These are phyloP conservation scores for Gasterosteus nipponicus DNA, from an alignment of 2,113 vertebrate genomes.

Conservation along the genomic window DNA sequence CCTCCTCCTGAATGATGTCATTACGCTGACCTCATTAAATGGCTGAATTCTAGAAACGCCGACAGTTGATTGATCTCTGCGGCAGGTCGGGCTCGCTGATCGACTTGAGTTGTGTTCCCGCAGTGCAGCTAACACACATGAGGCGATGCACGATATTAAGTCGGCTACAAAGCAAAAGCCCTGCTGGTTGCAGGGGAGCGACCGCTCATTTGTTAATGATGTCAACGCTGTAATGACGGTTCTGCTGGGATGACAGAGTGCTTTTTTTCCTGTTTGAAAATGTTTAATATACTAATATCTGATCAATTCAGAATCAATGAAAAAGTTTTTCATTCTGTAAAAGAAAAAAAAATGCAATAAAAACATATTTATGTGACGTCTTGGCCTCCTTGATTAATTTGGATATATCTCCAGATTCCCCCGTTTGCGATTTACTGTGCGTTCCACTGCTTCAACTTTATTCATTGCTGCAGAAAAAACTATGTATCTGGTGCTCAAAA, in stretches of 20 bases:
- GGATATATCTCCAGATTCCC: neutral
- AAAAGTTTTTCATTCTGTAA: slow-evolving; percentile 52
- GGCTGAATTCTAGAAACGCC: slow-evolving; percentile 19
- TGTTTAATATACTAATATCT: slow-evolving; percentile 63
- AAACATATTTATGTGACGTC: slow-evolving; percentile 62
- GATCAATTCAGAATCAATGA: slow-evolving; percentile 29
- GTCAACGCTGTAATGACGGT: slow-evolving; percentile 8
- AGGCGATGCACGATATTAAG: slow-evolving; percentile 56
- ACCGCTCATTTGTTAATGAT: neutral
- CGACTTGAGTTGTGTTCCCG: neutral
- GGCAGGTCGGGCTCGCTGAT: slow-evolving; percentile 33
- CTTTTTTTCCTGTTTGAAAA: slow-evolving; percentile 44
- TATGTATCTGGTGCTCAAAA: neutral
- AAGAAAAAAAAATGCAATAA: slow-evolving; percentile 51
- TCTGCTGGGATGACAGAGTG: slow-evolving; percentile 11
- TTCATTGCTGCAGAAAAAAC: neutral
- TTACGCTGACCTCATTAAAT: slow-evolving; percentile 31
- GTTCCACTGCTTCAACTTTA: neutral
- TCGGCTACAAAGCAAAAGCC: slow-evolving; percentile 41
- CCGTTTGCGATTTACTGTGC: neutral
- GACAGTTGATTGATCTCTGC: slow-evolving; percentile 44
- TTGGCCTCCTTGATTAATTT: slow-evolving; percentile 1
- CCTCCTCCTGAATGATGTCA: slow-evolving; percentile 8
- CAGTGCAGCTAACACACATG: slow-evolving; percentile 44
- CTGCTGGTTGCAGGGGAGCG: slow-evolving; percentile 36